Evolutionary conservation across 2,113 vertebrate species (phyloP).

Genomic region (Gavialis gangeticus): DNA sequence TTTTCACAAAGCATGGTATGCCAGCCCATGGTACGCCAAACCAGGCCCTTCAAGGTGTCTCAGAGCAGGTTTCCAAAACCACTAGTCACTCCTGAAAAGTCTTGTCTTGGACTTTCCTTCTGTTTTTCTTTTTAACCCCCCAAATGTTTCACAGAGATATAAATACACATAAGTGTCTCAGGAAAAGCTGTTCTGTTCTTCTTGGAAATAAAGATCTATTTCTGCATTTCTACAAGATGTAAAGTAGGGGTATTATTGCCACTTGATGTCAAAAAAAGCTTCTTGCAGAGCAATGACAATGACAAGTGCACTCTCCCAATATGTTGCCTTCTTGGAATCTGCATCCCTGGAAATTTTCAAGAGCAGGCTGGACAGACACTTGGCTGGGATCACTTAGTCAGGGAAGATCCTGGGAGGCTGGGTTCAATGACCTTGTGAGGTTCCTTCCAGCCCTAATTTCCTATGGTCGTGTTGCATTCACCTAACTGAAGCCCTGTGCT

Average conservation of each 20-base stretch:
- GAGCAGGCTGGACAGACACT: too few relatives aligned
- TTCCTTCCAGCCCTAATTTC: too few relatives aligned
- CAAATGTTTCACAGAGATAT: not conserved
- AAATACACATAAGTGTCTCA: not conserved
- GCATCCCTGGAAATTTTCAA: too few relatives aligned
- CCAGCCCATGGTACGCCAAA: not conserved
- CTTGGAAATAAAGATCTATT: not conserved
- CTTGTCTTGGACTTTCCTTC: not conserved
- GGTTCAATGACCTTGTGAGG: too few relatives aligned
- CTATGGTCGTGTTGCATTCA: not conserved
- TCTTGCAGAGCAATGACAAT: slow-evolving; percentile 55
- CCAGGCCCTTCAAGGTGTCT: not conserved
- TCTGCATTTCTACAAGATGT: not conserved
- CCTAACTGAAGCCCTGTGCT: slow-evolving; percentile 13
- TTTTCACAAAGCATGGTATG: not conserved
- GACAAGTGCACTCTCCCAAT: not conserved
- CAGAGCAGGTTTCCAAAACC: not conserved
- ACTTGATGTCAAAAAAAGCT: slow-evolving; percentile 47
- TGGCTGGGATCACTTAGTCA: too few relatives aligned
- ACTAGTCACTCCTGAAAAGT: not conserved
- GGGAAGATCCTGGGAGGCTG: too few relatives aligned
- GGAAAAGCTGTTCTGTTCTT: slow-evolving; percentile 10
- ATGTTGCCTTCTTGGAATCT: too few relatives aligned
- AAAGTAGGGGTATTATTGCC: slow-evolving; percentile 16
- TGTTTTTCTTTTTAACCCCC: not conserved